Evolutionary conservation across 1,140 invertebrate species (phyloP).

Genomic region (Phocides pigmalion): DNA sequence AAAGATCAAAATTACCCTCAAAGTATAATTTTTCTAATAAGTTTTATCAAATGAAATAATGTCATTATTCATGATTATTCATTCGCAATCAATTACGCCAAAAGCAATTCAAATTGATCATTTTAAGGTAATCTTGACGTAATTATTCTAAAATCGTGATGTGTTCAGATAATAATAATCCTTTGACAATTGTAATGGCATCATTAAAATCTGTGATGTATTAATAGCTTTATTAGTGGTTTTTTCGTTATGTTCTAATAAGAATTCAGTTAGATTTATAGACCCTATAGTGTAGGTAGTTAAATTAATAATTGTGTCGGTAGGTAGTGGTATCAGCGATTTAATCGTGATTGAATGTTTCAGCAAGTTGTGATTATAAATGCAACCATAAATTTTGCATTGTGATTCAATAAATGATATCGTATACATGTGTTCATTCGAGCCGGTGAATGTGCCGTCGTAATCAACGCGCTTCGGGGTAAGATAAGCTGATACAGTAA

Average conservation of each 20-base stretch:
- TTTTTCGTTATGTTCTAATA: background rate
- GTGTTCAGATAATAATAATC: too few species aligned
- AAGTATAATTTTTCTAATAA: too few species aligned
- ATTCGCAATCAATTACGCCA: too few species aligned
- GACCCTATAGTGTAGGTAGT: background rate
- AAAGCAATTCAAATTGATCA: too few species aligned
- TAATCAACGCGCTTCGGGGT: constrained; percentile 21
- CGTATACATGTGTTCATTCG: background rate
- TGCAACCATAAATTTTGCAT: constrained; percentile 1
- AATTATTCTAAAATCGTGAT: too few species aligned
- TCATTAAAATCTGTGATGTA: too few species aligned
- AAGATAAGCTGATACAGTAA: constrained; percentile 48
- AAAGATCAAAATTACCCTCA: too few species aligned
- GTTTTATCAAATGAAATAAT: too few species aligned
- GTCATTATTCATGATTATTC: too few species aligned
- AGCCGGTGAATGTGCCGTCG: constrained; percentile 15
- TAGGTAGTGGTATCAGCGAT: background rate
- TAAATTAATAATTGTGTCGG: background rate
- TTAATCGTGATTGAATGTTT: background rate
- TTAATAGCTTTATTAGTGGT: too few species aligned
- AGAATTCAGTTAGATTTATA: background rate
- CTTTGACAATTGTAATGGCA: too few species aligned
- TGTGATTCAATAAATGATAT: constrained; percentile 10
- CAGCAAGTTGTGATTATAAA: background rate
- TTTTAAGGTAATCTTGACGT: too few species aligned